Evolutionary conservation across 2,888 invertebrate species (phyloP).

Genomic region (Alsophila aescularia): DNA sequence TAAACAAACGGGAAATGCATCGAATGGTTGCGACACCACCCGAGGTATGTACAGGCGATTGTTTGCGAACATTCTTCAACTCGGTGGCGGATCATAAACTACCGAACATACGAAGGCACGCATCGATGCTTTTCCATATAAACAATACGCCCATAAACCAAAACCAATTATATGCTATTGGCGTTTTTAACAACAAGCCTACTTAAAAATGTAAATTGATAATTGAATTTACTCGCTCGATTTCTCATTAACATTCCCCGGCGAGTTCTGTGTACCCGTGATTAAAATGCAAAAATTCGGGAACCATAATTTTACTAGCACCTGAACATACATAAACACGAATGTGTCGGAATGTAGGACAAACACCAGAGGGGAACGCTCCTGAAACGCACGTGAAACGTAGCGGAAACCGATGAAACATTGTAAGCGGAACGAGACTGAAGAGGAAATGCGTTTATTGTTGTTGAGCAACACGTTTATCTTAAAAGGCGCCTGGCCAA

Average conservation of each 20-base stretch:
- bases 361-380: conserved; percentile 33
- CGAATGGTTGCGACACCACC: conserved; percentile 36
- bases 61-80: conserved; percentile 49
- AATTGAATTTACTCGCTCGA: conserved; percentile 32
- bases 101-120: conserved; percentile 46
- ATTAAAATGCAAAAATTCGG: conserved; percentile 40
- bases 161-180: conserved; percentile 77
- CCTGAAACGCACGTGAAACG: conserved; percentile 43
- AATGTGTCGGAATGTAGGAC: conserved; percentile 37
- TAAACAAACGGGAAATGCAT: conserved; percentile 34
- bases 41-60: conserved; percentile 34
- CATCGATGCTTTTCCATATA: conserved; percentile 62
- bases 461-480: conserved; percentile 31
- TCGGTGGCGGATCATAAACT: conserved; percentile 56
- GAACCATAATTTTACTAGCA: conserved; percentile 33
- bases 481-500: conserved; percentile 14
- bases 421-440: conserved; percentile 35
- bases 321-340: conserved; percentile 35
- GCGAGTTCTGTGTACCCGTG: conserved; percentile 27
- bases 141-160: conserved; percentile 68
- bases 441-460: conserved; percentile 32
- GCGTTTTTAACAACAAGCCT: conserved; percentile 41
- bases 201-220: conserved; percentile 43
- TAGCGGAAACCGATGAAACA: conserved; percentile 40
- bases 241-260: conserved; percentile 35